Evolutionary conservation across 2,888 invertebrate species (phyloP).

Genomic region (Pandemis cinnamomeana): DNA sequence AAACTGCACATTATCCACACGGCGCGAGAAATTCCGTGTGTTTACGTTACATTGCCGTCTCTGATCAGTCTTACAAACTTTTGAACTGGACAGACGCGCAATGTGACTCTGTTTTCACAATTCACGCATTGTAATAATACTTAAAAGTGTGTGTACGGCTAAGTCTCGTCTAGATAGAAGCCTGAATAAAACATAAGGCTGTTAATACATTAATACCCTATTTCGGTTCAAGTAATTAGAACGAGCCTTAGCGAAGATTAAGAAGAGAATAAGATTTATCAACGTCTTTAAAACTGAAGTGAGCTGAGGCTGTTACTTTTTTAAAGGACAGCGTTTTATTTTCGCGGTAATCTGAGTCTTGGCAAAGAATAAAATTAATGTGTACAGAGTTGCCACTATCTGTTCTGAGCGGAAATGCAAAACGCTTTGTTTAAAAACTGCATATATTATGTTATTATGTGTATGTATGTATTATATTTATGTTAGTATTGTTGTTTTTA

Average conservation of each 20-base stretch:
- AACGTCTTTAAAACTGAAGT: background rate
- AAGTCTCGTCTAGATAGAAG: background rate
- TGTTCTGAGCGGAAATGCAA: too few species aligned
- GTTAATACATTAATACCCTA: constrained; percentile 7
- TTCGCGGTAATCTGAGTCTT: background rate
- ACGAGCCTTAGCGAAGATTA: background rate
- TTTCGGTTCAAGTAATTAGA: constrained; percentile 6
- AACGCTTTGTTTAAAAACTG: too few species aligned
- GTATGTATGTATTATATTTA: too few species aligned
- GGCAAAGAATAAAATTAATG: too few species aligned
- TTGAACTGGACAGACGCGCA: too few species aligned
- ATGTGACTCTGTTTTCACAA: background rate
- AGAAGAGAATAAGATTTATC: background rate
- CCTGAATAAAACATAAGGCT: constrained; percentile 16
- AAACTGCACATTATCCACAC: background rate
- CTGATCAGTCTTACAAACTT: too few species aligned
- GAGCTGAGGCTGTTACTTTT: background rate
- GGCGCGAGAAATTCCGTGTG: background rate
- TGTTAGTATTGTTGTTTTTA: too few species aligned
- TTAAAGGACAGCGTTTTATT: background rate
- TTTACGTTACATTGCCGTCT: background rate
- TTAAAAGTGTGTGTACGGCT: background rate
- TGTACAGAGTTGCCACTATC: too few species aligned
- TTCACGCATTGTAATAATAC: background rate
- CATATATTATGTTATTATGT: too few species aligned